phyloP scores from a whole-genome alignment of 1,140 invertebrate species.

The Eufriesea mexicana region DNA sequence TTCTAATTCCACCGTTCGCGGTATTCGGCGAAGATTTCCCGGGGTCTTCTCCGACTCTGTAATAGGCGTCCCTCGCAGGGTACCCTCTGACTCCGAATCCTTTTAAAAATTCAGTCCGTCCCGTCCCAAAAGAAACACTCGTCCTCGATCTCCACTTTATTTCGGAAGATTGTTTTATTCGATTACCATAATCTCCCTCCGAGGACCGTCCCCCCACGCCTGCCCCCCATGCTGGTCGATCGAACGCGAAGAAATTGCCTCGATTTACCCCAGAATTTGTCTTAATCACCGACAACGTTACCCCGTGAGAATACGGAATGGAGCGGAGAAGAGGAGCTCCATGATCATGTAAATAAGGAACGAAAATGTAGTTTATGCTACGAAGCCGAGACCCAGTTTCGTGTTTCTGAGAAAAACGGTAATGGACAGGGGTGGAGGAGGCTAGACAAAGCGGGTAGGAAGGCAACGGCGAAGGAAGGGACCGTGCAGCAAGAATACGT shows the following conservation, averaged over 20 bases:
- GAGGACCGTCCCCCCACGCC: not conserved
- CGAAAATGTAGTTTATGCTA: conserved; percentile 42
- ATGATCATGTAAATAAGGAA: conserved; percentile 44
- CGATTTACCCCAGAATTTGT: conserved; percentile 1
- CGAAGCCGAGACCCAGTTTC: conserved; percentile 47
- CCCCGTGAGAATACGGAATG: not conserved
- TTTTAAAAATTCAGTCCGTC: not conserved
- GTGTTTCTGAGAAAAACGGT: conserved; percentile 36
- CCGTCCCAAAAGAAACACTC: not conserved
- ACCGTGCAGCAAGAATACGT: conserved; percentile 17
- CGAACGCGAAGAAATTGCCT: not conserved
- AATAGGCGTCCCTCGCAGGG: not conserved
- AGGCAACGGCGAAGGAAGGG: not conserved
- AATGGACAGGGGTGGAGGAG: conserved; percentile 36
- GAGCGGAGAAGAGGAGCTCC: not conserved
- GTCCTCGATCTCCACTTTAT: not conserved
- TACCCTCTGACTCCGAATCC: not conserved
- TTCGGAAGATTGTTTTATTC: conserved; percentile 4
- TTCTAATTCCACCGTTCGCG: not conserved
- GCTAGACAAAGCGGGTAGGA: not conserved
- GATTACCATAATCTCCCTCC: not conserved
- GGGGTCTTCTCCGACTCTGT: not conserved
- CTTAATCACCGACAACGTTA: conserved; percentile 3
- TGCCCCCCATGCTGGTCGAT: not conserved
- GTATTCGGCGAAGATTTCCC: not conserved